These are phyloP conservation scores for Rhopalosiphum maidis DNA, from an alignment of 1,140 invertebrate genomes.

Conservation along the genomic window DNA sequence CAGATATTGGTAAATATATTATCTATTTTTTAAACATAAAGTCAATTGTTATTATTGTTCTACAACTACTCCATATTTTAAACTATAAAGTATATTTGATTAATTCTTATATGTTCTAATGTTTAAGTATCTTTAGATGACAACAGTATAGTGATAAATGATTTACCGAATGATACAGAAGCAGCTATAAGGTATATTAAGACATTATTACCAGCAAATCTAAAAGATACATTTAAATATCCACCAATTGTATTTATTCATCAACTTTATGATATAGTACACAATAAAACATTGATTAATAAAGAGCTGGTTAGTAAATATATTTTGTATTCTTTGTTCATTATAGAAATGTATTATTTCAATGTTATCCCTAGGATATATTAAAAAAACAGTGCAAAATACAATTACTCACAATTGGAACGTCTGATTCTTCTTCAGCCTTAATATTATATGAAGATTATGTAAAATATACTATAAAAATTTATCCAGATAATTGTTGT, in stretches of 20 bases:
- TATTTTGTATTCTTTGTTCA: background rate
- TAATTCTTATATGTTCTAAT: background rate
- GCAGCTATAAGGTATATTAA: slow-evolving; percentile 51
- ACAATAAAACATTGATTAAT: slow-evolving; percentile 51
- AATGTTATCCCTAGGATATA: slow-evolving; percentile 28
- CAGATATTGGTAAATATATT: background rate
- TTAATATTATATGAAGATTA: slow-evolving; percentile 52
- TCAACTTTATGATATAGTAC: slow-evolving; percentile 54
- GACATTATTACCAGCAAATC: background rate
- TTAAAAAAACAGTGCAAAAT: slow-evolving; percentile 54
- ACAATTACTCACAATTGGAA: slow-evolving; percentile 50
- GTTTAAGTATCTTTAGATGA: background rate
- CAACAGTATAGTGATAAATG: background rate
- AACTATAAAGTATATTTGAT: background rate
- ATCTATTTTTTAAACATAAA: background rate
- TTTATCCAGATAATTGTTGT: slow-evolving; percentile 16
- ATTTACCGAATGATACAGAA: slow-evolving; percentile 57
- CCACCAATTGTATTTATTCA: slow-evolving; percentile 53
- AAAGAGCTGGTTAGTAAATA: slow-evolving; percentile 48
- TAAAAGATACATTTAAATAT: slow-evolving; percentile 30
- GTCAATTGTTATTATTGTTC: background rate
- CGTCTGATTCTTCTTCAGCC: slow-evolving; percentile 13
- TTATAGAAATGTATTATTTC: background rate
- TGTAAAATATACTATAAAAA: slow-evolving; percentile 10
- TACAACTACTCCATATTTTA: background rate